Evolutionary conservation across 1,140 invertebrate species (phyloP), one percentile per base, ranked within the genome.

Genomic region (Schlechtendalia chinensis): DNA sequence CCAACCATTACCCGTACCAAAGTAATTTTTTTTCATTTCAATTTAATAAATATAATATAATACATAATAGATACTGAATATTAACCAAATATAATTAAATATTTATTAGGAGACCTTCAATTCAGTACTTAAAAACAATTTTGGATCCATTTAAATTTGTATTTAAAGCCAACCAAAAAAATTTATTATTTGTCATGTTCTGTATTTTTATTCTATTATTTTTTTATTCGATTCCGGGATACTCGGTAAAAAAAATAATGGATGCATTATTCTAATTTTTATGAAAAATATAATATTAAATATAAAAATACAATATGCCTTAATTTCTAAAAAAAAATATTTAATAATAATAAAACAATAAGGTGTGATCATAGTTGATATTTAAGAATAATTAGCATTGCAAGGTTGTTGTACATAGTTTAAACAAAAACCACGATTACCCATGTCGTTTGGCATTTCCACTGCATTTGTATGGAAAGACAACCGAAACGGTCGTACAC

Each of bases 371-470:
- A 11, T 47, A 61, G 29, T 24, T 19, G n/a, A n/a, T 39, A 39
- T 19, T 79, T 29, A 79, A 45, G 39, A 8, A 27, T 79, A 82
- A 71, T 67, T 80, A 29, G 58, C 74, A 50, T 91, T 93, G 83
- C 93, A 95, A 0, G 93, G 93, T 84, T 94, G 93, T 85, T 94
- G 93, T 5, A 94, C 88, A 83, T 93, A 95, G 84, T 93, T 92
- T 1, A 95, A 85, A 82, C 93, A 94, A 84, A 94, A 95, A 4
- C 93, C 93, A 82, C 91, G 87, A 84, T 94, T 94, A 63, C 89
- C 91, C 0, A 90, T 85, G 82, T 94, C 93, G 5, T 88, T 89
- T 0, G 91, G 92, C 0, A 90, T 89, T 85, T 94, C 93, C 0
- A 90, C 88, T 47, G 88, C 89, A 84, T 94, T 92, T 0, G 92